Conservation (phyloP, 2,113 vertebrate genomes). For the Ctenomys sociabilis region DNA sequence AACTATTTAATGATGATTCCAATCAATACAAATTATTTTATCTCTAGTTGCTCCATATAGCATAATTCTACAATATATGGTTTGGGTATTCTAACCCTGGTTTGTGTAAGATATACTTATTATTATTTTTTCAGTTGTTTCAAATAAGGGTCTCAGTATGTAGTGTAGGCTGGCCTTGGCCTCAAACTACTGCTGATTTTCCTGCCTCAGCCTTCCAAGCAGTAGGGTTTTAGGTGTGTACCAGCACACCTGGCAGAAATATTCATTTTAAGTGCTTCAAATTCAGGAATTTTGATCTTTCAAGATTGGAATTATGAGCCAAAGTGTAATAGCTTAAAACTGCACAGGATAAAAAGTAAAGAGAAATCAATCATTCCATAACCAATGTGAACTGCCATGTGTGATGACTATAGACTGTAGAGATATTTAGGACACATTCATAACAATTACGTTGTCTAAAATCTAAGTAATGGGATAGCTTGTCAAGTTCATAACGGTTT, state of each 20-base stretch:
- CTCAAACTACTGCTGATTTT: neutral
- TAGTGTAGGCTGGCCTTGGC: neutral
- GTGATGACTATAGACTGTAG: neutral
- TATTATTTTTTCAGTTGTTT: neutral
- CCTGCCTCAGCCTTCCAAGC: neutral
- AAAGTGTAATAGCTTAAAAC: neutral
- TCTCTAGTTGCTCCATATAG: neutral
- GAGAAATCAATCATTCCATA: neutral
- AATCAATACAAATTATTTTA: neutral
- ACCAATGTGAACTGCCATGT: neutral
- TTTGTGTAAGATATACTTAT: neutral
- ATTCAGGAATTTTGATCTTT: neutral
- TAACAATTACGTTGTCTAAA: neutral
- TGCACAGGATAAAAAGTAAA: neutral
- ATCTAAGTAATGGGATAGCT: neutral
- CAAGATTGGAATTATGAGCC: neutral
- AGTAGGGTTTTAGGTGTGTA: neutral
- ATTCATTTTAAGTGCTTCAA: neutral
- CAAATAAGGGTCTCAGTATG: neutral
- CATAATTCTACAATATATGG: neutral
- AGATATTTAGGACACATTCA: neutral
- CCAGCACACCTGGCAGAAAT: neutral
- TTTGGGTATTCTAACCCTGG: neutral
- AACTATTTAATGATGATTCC: neutral
- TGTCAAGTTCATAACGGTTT: neutral